Conservation (phyloP, 2,797 vertebrate genomes). For the Knipowitschia caucasica region DNA sequence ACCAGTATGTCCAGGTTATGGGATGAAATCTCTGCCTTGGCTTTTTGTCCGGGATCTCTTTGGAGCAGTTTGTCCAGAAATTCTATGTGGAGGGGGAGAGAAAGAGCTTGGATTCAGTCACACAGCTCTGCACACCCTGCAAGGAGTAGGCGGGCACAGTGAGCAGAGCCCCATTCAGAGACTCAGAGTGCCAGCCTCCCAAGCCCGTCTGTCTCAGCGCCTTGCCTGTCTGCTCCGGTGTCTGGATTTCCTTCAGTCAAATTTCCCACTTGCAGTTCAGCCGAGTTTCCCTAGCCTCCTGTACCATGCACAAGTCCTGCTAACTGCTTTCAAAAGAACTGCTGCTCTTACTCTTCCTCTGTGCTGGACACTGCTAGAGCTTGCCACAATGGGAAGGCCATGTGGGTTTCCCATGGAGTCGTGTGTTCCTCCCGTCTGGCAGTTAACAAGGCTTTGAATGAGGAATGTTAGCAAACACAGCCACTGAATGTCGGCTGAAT, state of each 20-base stretch:
- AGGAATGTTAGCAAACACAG: conserved; percentile 97
- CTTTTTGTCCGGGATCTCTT: conserved; percentile 31
- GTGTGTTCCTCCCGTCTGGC: conserved; percentile 87
- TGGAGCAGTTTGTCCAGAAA: conserved; percentile 47
- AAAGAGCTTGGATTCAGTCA: conserved; percentile 66
- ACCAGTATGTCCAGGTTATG: conserved; percentile 29
- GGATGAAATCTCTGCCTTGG: conserved; percentile 16
- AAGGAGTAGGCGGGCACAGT: conserved; percentile 65
- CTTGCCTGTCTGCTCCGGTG: conserved; percentile 48
- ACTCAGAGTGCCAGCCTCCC: conserved; percentile 50
- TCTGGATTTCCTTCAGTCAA: conserved; percentile 39
- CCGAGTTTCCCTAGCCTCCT: conserved; percentile 24
- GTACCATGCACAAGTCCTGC: conserved; percentile 65
- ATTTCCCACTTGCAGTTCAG: conserved; percentile 30
- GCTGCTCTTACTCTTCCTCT: conserved; percentile 50
- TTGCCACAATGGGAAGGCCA: conserved; percentile 83
- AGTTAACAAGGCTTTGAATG: conserved; percentile 94
- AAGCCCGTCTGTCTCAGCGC: conserved; percentile 53
- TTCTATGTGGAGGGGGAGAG: conserved; percentile 67
- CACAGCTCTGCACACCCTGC: conserved; percentile 65
- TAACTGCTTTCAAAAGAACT: conserved; percentile 59
- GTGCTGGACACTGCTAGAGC: conserved; percentile 75
- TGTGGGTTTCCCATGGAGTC: conserved; percentile 81
- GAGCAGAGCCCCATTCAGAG: conserved; percentile 59
- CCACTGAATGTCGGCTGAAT: conserved; percentile 91